Evolutionary conservation across 2,888 invertebrate species (phyloP).

Genomic region (Gymnocheta viridis): DNA sequence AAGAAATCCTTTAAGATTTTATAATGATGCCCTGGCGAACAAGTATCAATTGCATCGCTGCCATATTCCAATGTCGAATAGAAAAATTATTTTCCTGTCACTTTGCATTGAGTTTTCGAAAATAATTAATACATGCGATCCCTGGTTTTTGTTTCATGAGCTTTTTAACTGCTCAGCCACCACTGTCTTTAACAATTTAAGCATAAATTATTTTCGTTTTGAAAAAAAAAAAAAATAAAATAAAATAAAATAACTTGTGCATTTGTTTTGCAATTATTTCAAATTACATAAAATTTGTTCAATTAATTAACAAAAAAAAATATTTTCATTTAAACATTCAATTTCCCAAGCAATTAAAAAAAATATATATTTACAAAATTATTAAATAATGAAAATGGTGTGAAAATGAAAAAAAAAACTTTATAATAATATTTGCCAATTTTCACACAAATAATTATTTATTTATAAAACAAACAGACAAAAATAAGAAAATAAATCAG

Average conservation of each 20-base stretch:
- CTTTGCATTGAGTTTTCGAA: too few species aligned
- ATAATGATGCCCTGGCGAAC: too few species aligned
- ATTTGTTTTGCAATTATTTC: conserved; percentile 6
- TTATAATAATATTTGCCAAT: neutral
- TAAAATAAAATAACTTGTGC: neutral
- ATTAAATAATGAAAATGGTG: conserved; percentile 1
- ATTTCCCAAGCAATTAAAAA: neutral
- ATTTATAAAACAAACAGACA: neutral
- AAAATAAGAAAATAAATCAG: neutral
- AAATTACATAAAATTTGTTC: conserved; percentile 18
- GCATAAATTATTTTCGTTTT: neutral
- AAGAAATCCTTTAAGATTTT: too few species aligned
- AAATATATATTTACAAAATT: neutral
- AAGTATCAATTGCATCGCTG: too few species aligned
- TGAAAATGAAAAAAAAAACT: conserved; percentile 3
- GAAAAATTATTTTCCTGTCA: too few species aligned
- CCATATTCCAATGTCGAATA: too few species aligned
- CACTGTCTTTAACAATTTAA: neutral
- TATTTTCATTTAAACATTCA: neutral
- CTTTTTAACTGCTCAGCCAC: neutral
- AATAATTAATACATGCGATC: too few species aligned
- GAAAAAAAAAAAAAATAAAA: neutral
- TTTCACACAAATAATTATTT: conserved; percentile 25
- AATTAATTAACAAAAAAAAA: conserved; percentile 9
- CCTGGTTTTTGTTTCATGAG: too few species aligned